These are phyloP conservation scores for Globia sparganii DNA, from an alignment of 2,888 invertebrate genomes.

Conservation along the genomic window DNA sequence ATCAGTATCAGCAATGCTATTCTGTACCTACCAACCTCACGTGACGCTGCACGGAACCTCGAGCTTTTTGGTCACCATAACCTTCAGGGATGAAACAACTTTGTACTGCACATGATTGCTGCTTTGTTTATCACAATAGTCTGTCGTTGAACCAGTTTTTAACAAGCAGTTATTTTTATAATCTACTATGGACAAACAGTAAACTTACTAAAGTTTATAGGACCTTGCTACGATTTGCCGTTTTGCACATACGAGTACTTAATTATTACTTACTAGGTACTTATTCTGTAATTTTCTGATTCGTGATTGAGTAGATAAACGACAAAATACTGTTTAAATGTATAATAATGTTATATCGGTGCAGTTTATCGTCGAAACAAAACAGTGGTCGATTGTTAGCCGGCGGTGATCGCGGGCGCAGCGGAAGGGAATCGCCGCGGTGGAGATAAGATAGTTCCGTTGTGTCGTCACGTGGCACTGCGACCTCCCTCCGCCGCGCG, in stretches of 20 bases:
- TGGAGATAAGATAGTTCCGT: slow-evolving; percentile 53
- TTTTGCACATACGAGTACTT: not conserved
- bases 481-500: not conserved
- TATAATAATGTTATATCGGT: not conserved
- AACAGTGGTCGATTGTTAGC: slow-evolving; percentile 43
- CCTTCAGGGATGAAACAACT: not conserved
- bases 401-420: slow-evolving; percentile 5
- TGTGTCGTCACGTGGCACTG: not conserved
- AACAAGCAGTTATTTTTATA: not conserved
- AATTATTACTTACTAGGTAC: too few species aligned
- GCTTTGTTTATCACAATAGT: not conserved
- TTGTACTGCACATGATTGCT: not conserved
- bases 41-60: not conserved
- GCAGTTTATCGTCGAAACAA: slow-evolving; percentile 33
- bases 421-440: slow-evolving; percentile 51
- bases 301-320: not conserved
- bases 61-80: not conserved
- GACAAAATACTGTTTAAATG: slow-evolving; percentile 8
- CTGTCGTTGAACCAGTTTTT: not conserved
- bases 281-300: not conserved
- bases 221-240: not conserved
- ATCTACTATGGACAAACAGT: not conserved
- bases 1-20: not conserved
- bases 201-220: not conserved
- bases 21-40: not conserved